phyloP scores from a whole-genome alignment of 2,888 invertebrate species.

The Drosophila buzzatii region DNA sequence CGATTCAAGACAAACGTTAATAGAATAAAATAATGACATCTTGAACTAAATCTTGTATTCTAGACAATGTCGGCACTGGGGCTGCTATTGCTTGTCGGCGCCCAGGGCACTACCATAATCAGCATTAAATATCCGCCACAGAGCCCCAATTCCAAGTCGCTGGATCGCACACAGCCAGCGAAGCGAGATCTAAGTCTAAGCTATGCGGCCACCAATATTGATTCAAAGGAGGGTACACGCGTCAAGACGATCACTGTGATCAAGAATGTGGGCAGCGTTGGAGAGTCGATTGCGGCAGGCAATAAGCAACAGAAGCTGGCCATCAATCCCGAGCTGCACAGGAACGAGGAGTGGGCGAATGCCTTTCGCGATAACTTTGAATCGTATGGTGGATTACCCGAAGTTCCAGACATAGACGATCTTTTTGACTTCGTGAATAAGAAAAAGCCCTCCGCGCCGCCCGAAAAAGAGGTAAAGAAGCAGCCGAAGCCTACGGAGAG shows the following conservation, averaged over 20 bases:
- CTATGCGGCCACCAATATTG: constrained; percentile 85
- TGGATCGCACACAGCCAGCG: constrained; percentile 64
- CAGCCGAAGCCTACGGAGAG: constrained; percentile 36
- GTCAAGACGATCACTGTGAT: constrained; percentile 85
- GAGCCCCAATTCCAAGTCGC: background rate
- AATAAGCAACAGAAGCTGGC: constrained; percentile 70
- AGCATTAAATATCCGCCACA: constrained; percentile 74
- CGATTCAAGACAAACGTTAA: constrained; percentile 1
- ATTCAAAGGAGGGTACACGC: constrained; percentile 84
- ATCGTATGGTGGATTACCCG: constrained; percentile 82
- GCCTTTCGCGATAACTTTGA: constrained; percentile 84
- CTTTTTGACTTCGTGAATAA: constrained; percentile 83
- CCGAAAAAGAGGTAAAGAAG: constrained; percentile 37
- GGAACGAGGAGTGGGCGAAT: constrained; percentile 82
- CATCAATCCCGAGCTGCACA: constrained; percentile 82
- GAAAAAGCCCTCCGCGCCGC: constrained; percentile 55
- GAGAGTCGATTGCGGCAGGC: constrained; percentile 26
- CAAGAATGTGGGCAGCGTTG: constrained; percentile 81
- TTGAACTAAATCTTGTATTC: constrained; percentile 16
- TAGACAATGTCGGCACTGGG: constrained; percentile 63
- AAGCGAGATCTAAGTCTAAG: constrained; percentile 84
- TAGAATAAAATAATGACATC: background rate
- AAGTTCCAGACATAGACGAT: constrained; percentile 84
- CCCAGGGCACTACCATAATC: constrained; percentile 74
- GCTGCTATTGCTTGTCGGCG: constrained; percentile 68